Base-by-base conservation (phyloP, 2,113 vertebrate species). In the Equus przewalskii region DNA sequence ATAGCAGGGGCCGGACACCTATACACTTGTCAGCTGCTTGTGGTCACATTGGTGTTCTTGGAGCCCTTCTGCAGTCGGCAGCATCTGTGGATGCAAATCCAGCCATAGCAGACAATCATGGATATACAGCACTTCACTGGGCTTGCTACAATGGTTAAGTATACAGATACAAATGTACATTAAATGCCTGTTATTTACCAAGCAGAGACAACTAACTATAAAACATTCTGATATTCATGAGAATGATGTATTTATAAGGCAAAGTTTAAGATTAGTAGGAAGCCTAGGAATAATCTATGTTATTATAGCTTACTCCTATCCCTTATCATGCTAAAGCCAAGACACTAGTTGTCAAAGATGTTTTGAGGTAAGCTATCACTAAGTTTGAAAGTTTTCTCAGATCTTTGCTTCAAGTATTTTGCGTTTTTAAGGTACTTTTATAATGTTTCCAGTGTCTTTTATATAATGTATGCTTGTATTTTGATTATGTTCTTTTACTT, bases 91-190 rank as follows among this genome's bases (percentile, higher is more conserved):
- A 99, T 97, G 98, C 99, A 46, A 98, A 99, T 41, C 99, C 99
- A 92, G 98, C 99, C 36, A 94, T 99, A 98, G 98, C 99, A 98
- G 99, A 99, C 99, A 99, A 99, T 99, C 99, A 99, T 5, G 99
- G 99, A 98, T 99, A 99, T 75, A 99, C 99, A 28, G 99, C 99
- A 18, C 99, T 99, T 96, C 99, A 99, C 86, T 99, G 99, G 99
- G 99, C 99, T 98, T 99, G 99, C 99, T 99, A 99, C 96, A 99
- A 99, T 75, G 99, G 99, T 99, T 99, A 98, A 98, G 98, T 98
- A 96, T 73, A 93, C 60, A 72, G 51, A 75, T 58, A 70, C 33
- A 96, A 60, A 60, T 36, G 26, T 82, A 6, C 18, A 18, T 36
- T 89, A 82, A 79, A 21, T 96, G 33, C 33, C 56, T 41, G 0